Percentiles rank a stretch among this genome's conserved stretches.
These are phyloP conservation scores for Gerris buenoi DNA, from an alignment of 1,140 invertebrate species.

Conservation along the genomic window DNA sequence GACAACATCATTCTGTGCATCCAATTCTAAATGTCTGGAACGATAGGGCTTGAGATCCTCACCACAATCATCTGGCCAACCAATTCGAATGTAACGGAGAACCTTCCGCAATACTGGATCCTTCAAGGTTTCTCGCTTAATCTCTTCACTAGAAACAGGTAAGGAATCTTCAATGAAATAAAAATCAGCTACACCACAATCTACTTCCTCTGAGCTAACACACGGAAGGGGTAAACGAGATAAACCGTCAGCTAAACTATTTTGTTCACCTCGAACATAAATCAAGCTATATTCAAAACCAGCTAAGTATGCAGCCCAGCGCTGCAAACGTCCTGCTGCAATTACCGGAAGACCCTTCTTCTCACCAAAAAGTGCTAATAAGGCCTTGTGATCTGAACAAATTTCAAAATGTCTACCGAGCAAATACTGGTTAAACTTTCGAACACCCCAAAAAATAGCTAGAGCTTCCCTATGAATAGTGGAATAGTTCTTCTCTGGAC, in stretches of 20 bases:
- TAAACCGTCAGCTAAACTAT: not conserved
- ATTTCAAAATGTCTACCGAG: not conserved
- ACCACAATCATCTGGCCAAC: not conserved
- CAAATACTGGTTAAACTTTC: not conserved
- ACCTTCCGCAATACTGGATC: not conserved
- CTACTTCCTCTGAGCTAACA: not conserved
- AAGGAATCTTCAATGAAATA: not conserved
- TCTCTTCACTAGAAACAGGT: not conserved
- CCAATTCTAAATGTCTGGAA: not conserved
- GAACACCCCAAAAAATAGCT: not conserved
- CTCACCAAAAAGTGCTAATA: not conserved
- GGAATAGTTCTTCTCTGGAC: not conserved
- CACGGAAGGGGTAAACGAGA: not conserved
- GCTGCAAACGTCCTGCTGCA: not conserved
- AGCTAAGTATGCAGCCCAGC: not conserved
- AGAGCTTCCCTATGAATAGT: not conserved
- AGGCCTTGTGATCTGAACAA: not conserved
- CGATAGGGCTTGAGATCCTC: not conserved
- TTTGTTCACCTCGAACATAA: not conserved
- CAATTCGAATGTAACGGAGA: not conserved
- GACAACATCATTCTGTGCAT: not conserved
- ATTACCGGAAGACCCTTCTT: not conserved
- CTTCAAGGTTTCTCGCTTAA: not conserved
- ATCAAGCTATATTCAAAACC: not conserved
- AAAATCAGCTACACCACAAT: not conserved